Conservation (phyloP, 2,113 vertebrate genomes). For the Mustela nigripes region DNA sequence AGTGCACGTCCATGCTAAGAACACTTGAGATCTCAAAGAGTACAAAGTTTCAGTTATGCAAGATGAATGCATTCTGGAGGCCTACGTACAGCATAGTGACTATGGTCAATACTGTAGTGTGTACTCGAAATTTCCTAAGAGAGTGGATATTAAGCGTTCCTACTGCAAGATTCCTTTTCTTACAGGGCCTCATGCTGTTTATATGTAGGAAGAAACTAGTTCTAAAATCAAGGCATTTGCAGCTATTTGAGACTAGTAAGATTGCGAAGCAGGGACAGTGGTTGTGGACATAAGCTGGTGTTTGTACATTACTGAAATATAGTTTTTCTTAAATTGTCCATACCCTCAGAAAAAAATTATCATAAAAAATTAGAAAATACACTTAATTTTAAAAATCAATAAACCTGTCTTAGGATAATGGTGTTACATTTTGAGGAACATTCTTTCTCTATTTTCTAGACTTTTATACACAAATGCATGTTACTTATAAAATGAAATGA, state of each 20-base stretch:
- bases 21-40: neutral
- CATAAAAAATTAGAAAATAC: conserved; percentile 19
- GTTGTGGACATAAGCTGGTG: neutral
- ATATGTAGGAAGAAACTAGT: conserved; percentile 1
- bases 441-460: neutral
- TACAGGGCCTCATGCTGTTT: neutral
- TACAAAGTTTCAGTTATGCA: neutral
- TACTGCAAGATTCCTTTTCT: neutral
- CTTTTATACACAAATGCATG: neutral
- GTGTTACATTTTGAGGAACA: neutral
- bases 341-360: neutral
- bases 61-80: neutral
- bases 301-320: neutral
- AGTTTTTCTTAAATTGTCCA: neutral
- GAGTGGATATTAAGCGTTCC: neutral
- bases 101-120: neutral
- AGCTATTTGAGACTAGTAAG: neutral
- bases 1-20: neutral
- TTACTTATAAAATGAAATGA: neutral
- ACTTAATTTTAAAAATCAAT: conserved; percentile 21
- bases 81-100: neutral
- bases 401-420: neutral
- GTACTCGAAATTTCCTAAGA: neutral
- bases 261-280: neutral
- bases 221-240: conserved; percentile 15